Evolutionary conservation across 1,140 invertebrate species (phyloP), one percentile per base, ranked within the genome.

Genomic region (Aphidius gifuensis): DNA sequence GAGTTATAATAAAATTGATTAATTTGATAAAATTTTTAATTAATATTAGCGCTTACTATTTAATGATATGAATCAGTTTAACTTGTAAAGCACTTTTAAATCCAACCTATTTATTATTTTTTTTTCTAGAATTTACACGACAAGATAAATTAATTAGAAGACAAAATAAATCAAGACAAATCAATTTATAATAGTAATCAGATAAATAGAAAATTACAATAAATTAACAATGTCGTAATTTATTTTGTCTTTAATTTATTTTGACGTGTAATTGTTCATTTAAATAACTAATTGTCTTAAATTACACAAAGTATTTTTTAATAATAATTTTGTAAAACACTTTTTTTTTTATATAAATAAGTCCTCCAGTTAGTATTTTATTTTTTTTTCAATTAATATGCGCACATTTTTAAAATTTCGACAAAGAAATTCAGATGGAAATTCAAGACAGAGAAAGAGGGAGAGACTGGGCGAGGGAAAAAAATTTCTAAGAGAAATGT

Each of bases 71-170:
- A 73, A 62, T 77, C 76, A 78, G 72, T 78, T 66, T 76, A 73
- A 75, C 69, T 75, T 74, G 69, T 77, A 78, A 78, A 78, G 76
- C 76, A 78, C 76, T 78, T 77, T 72, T 70, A 71, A 73, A 75
- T 76, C 74, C 70, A 75, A 77, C 69, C 72, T 76, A 57, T 61
- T 44, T 50, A 50, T 56, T 49, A 60, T 58, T 44, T 51, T 58
- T 38, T 9, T 32, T 11, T 38, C 45, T 49, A 16, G 16, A 0
- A 16, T 16, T 16, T 16, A 16, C 16, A 16, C 16, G 16, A 16
- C 16, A 16, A 16, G 16, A 16, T 16, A 16, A 16, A 16, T 16
- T 16, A 16, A 16, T 16, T 16, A 16, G 0, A 16, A 16, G 16
- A 16, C 16, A 16, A 16, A 49, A 49, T n/a, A 9, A 16, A 16